Evolutionary conservation across 1,140 invertebrate genomes (phyloP).

Genomic region (Drosophila rhopaloa): DNA sequence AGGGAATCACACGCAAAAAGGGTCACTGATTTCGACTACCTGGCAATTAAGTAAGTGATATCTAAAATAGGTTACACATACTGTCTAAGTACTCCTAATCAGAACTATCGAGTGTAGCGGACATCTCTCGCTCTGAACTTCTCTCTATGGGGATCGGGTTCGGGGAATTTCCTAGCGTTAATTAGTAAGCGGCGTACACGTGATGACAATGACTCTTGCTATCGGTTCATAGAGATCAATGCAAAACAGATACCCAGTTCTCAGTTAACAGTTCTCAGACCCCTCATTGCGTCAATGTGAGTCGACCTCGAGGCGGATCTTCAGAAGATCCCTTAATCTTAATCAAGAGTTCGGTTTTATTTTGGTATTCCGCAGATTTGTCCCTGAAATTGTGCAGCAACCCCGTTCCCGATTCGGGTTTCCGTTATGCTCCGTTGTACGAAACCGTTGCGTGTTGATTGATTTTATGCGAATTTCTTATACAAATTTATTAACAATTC

Average conservation of each 20-base stretch:
- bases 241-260: constrained; percentile 21
- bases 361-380: constrained; percentile 29
- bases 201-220: constrained; percentile 65
- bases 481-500: constrained; percentile 72
- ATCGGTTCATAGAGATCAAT: constrained; percentile 66
- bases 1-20: not conserved
- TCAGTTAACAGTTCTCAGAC: constrained; percentile 8
- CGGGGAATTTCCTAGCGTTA: constrained; percentile 64
- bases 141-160: constrained; percentile 1
- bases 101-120: not conserved
- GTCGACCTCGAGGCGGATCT: constrained; percentile 35
- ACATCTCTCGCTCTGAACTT: constrained; percentile 8
- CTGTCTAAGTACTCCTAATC: not conserved
- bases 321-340: constrained; percentile 5
- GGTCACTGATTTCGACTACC: not conserved
- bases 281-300: not conserved
- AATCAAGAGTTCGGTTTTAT: constrained; percentile 9
- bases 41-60: constrained; percentile 35
- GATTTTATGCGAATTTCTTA: constrained; percentile 58
- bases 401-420: constrained; percentile 59
- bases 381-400: constrained; percentile 77
- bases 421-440: constrained; percentile 52
- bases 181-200: constrained; percentile 60
- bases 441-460: constrained; percentile 45
- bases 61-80: not conserved